These are phyloP conservation scores for Lepidonotus clava DNA, from an alignment of 2,888 invertebrate species.

Conservation along the genomic window DNA sequence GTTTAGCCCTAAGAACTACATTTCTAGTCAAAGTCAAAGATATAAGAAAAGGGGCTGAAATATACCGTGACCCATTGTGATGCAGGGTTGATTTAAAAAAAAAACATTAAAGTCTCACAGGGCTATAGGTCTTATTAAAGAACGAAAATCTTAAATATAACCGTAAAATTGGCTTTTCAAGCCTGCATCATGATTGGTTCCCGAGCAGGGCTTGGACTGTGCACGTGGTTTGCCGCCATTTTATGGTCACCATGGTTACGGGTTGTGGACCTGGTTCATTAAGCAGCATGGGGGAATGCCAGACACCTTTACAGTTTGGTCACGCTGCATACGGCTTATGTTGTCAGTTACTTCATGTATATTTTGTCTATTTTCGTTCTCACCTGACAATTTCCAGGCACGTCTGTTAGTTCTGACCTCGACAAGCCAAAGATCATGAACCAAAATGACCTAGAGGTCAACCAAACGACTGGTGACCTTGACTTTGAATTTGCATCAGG, in stretches of 20 bases:
- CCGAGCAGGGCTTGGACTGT: too few species aligned
- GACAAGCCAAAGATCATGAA: neutral
- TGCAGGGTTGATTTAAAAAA: too few species aligned
- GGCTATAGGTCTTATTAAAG: too few species aligned
- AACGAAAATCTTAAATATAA: too few species aligned
- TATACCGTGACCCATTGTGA: too few species aligned
- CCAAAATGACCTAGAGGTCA: slow-evolving; percentile 1
- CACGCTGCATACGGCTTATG: neutral
- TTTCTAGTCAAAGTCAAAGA: too few species aligned
- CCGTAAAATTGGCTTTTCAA: too few species aligned
- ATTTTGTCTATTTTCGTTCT: neutral
- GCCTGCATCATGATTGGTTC: too few species aligned
- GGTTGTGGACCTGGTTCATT: neutral
- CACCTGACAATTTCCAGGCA: slow-evolving; percentile 13
- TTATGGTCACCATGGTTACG: neutral
- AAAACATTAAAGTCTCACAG: too few species aligned
- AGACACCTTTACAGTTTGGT: neutral
- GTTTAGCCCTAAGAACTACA: too few species aligned
- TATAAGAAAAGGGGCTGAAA: too few species aligned
- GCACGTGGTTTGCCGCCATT: too few species aligned
- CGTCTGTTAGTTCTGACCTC: slow-evolving; percentile 10
- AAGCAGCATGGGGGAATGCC: neutral
- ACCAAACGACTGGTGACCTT: slow-evolving; percentile 42
- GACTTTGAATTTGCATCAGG: slow-evolving; percentile 43
- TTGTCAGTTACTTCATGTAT: slow-evolving; percentile 1